Evolutionary conservation across 1,140 invertebrate genomes (phyloP).

Genomic region (Hylaeus volcanicus): DNA sequence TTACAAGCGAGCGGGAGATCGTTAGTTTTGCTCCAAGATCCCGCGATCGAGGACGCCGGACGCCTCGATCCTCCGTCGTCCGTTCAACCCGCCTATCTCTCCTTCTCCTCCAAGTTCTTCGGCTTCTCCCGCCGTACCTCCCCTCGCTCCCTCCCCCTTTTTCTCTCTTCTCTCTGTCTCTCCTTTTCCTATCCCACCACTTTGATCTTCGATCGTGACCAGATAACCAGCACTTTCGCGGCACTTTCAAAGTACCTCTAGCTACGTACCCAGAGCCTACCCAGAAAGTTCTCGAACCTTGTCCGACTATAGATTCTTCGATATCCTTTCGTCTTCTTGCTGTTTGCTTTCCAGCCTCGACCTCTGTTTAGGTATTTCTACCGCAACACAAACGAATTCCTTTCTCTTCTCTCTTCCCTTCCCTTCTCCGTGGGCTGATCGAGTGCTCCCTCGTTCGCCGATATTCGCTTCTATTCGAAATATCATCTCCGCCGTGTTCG

Average conservation of each 20-base stretch:
- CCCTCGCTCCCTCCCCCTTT: not conserved
- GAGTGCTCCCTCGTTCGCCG: too few species aligned
- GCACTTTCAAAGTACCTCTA: slow-evolving; percentile 45
- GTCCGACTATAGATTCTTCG: not conserved
- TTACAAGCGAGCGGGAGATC: slow-evolving; percentile 67
- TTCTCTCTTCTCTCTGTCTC: slow-evolving; percentile 6
- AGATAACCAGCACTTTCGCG: slow-evolving; percentile 53
- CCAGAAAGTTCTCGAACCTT: slow-evolving; percentile 42
- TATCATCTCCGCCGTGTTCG: too few species aligned
- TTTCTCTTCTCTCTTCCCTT: not conserved
- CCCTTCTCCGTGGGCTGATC: too few species aligned
- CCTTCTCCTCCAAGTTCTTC: slow-evolving; percentile 44
- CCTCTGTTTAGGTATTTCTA: not conserved
- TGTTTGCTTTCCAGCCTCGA: not conserved
- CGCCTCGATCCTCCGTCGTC: slow-evolving; percentile 64
- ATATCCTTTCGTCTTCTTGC: not conserved
- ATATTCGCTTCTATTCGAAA: too few species aligned
- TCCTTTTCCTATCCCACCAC: slow-evolving; percentile 23
- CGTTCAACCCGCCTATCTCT: slow-evolving; percentile 68
- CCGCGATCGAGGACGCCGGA: slow-evolving; percentile 69
- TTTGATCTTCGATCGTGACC: slow-evolving; percentile 46
- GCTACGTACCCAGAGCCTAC: not conserved
- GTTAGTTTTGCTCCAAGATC: slow-evolving; percentile 69
- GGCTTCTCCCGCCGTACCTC: slow-evolving; percentile 22
- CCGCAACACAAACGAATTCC: not conserved